phyloP scores from a whole-genome alignment of 2,797 vertebrate genomes.

The Vultur gryphus region DNA sequence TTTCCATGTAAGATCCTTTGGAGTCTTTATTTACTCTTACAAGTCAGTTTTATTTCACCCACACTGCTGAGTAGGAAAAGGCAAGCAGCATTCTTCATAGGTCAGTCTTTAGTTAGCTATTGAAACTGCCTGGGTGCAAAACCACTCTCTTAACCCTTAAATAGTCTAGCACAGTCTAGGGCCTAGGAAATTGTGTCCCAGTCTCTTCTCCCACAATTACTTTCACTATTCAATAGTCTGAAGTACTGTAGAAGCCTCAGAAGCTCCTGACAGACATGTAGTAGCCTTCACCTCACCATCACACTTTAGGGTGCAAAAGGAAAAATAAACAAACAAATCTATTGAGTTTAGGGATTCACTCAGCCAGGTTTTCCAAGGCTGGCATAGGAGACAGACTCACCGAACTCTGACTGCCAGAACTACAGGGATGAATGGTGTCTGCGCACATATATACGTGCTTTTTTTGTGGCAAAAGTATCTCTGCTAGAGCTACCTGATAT shows the following conservation, averaged over 20 bases:
- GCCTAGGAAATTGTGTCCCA: not conserved
- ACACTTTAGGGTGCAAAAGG: not conserved
- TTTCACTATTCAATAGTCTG: not conserved
- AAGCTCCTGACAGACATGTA: not conserved
- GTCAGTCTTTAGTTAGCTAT: slow-evolving; percentile 53
- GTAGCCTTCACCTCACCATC: not conserved
- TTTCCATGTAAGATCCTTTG: not conserved
- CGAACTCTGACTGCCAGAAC: not conserved
- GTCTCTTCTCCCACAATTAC: not conserved
- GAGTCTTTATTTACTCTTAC: not conserved
- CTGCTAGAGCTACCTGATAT: not conserved
- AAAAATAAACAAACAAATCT: not conserved
- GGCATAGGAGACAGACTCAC: not conserved
- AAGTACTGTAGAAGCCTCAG: not conserved
- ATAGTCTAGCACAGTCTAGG: not conserved
- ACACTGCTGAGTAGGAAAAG: slow-evolving; percentile 14
- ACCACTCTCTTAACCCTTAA: not conserved
- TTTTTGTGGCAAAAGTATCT: not conserved
- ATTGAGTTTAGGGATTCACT: not conserved
- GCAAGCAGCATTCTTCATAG: slow-evolving; percentile 66
- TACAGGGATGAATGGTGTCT: not conserved
- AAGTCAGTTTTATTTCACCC: slow-evolving; percentile 21
- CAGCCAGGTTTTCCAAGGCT: not conserved
- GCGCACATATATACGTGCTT: fast-evolving
- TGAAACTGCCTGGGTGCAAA: slow-evolving; percentile 44